A percentile compares a stretch with the other conserved stretches of the same genome.
Conservation (phyloP, 1,140 invertebrate species). For the Pseudobourletiella spinata region DNA sequence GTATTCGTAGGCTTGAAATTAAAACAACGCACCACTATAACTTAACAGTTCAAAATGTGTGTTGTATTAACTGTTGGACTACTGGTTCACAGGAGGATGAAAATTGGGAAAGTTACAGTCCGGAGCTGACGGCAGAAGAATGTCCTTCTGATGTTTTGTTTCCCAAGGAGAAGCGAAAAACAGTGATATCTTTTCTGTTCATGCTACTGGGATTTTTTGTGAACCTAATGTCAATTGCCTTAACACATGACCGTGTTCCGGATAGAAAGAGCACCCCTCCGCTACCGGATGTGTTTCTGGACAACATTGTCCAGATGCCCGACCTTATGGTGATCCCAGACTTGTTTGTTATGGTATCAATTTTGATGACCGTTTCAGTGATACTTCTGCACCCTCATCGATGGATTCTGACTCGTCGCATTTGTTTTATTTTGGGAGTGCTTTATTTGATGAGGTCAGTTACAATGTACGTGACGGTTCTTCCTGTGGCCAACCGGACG, state of each 20-base stretch:
- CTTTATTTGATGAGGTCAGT: slow-evolving; percentile 41
- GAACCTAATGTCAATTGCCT: slow-evolving; percentile 39
- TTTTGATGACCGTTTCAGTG: not conserved
- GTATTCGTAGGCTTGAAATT: no score
- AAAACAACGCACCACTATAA: no score
- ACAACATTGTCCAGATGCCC: slow-evolving; percentile 37
- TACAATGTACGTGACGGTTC: slow-evolving; percentile 42
- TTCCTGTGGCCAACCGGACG: slow-evolving; percentile 41
- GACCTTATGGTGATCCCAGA: slow-evolving; percentile 40
- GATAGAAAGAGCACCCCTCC: slow-evolving; percentile 36
- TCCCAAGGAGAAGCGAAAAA: slow-evolving; percentile 38
- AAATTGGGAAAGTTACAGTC: no score
- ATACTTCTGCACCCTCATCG: slow-evolving; percentile 21
- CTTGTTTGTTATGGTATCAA: slow-evolving; percentile 39
- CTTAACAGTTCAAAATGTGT: no score
- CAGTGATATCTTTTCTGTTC: slow-evolving; percentile 38
- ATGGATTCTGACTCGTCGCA: slow-evolving; percentile 39
- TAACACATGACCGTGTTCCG: slow-evolving; percentile 41
- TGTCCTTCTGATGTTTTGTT: slow-evolving; percentile 26
- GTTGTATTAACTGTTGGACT: no score
- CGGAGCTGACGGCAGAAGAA: no score
- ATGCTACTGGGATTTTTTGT: slow-evolving; percentile 36
- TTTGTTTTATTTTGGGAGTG: slow-evolving; percentile 41
- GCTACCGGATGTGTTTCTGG: slow-evolving; percentile 41
- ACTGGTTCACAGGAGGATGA: no score